A percentile compares a stretch with the other conserved stretches of the same genome.
phyloP scores from a whole-genome alignment of 2,797 vertebrate genomes.

The Microtus agrestis region DNA sequence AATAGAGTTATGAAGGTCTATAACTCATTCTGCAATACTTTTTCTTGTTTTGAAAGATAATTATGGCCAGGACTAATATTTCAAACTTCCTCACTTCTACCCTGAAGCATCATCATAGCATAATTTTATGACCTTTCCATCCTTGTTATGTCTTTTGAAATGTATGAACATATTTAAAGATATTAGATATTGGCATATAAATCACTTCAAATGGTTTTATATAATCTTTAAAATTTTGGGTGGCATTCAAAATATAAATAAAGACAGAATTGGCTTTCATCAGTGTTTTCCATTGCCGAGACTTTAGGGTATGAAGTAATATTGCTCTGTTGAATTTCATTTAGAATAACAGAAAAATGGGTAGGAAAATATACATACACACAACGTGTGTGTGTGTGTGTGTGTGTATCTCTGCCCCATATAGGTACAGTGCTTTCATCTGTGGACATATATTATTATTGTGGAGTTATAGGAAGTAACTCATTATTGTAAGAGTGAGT shows the following conservation, averaged over 20 bases:
- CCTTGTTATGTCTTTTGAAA: slow-evolving; percentile 18
- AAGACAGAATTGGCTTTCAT: background rate
- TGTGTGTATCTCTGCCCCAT: background rate
- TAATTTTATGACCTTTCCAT: background rate
- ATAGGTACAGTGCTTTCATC: background rate
- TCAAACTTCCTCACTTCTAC: background rate
- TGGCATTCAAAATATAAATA: background rate
- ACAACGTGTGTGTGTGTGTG: background rate
- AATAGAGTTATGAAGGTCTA: background rate
- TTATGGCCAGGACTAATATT: background rate
- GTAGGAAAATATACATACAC: background rate
- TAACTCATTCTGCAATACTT: background rate
- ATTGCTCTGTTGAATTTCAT: background rate
- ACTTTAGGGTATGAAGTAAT: background rate
- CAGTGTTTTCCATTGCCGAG: background rate
- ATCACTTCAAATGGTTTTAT: background rate
- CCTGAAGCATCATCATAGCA: slow-evolving; percentile 27
- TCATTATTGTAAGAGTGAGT: background rate
- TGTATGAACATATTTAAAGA: slow-evolving; percentile 34
- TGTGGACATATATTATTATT: background rate
- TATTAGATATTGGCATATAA: slow-evolving; percentile 37
- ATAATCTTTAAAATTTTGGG: slow-evolving; percentile 41
- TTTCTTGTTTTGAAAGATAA: background rate
- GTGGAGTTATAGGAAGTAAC: background rate
- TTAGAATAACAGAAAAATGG: background rate